Conservation (phyloP, 2,797 vertebrate species). For the Pampus argenteus region DNA sequence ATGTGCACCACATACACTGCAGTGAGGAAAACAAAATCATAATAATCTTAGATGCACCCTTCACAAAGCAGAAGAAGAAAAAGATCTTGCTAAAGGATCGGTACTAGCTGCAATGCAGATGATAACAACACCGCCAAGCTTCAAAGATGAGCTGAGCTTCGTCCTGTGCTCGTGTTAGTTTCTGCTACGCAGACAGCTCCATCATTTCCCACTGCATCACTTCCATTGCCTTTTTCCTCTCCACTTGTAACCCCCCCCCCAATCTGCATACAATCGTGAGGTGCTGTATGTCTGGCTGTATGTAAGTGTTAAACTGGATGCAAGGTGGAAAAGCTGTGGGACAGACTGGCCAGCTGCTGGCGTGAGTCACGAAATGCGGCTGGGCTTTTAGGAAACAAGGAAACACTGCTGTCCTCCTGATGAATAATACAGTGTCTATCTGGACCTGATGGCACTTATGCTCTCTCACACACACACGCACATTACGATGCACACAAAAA, state of each 20-base stretch:
- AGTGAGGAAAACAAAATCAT: constrained; percentile 8
- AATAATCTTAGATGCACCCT: constrained; percentile 37
- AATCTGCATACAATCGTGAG: neutral
- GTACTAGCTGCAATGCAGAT: constrained; percentile 62
- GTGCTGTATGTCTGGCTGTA: constrained; percentile 8
- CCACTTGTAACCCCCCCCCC: neutral
- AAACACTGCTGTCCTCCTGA: constrained; percentile 50
- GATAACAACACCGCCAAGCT: constrained; percentile 45
- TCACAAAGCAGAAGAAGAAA: constrained; percentile 38
- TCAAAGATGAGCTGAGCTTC: constrained; percentile 48
- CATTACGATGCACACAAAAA: constrained; percentile 23
- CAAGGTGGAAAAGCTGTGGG: constrained; percentile 32
- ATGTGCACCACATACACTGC: constrained; percentile 5
- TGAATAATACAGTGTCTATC: constrained; percentile 64
- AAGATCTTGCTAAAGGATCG: constrained; percentile 56
- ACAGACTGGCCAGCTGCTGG: constrained; percentile 13
- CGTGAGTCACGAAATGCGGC: constrained; percentile 51
- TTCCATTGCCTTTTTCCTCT: neutral
- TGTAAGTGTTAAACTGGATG: constrained; percentile 23
- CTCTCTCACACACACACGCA: constrained; percentile 35
- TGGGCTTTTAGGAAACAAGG: constrained; percentile 47
- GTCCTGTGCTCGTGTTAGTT: constrained; percentile 8
- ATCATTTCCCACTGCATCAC: constrained; percentile 22
- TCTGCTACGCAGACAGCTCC: neutral
- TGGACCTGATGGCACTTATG: constrained; percentile 37